These are phyloP conservation scores for Menidia menidia DNA, from an alignment of 2,797 vertebrate species.

Conservation along the genomic window DNA sequence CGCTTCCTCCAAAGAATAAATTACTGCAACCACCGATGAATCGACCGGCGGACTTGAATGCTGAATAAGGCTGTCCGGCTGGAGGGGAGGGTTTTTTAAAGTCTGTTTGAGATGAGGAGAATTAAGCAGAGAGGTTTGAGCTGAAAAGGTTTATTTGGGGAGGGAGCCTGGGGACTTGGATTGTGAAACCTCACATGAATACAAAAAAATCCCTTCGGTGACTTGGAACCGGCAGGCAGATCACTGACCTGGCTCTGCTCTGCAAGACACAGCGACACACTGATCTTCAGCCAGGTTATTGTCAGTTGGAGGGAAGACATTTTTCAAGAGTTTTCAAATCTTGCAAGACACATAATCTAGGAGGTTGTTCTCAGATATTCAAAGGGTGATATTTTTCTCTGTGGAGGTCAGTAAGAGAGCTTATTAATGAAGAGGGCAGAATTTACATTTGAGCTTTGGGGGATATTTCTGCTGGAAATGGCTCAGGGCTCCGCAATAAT, in stretches of 20 bases:
- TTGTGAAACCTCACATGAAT: slow-evolving; percentile 24
- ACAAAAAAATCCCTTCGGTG: slow-evolving; percentile 36
- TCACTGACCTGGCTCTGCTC: slow-evolving; percentile 33
- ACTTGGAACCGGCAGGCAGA: slow-evolving; percentile 33
- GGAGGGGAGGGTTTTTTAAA: slow-evolving; percentile 26
- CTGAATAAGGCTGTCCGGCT: slow-evolving; percentile 25
- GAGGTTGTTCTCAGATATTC: slow-evolving; percentile 20
- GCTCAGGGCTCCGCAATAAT: slow-evolving; percentile 49
- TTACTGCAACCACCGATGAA: slow-evolving; percentile 8
- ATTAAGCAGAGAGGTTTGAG: slow-evolving; percentile 27
- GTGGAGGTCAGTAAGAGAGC: slow-evolving; percentile 49
- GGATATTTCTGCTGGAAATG: slow-evolving; percentile 42
- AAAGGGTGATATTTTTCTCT: slow-evolving; percentile 30
- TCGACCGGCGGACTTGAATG: slow-evolving; percentile 23
- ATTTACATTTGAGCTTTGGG: slow-evolving; percentile 49
- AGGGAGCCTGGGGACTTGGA: slow-evolving; percentile 12
- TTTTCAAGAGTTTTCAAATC: slow-evolving; percentile 28
- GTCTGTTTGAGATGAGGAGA: slow-evolving; percentile 27
- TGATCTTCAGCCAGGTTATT: slow-evolving; percentile 32
- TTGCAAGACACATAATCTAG: slow-evolving; percentile 17
- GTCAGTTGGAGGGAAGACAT: slow-evolving; percentile 15
- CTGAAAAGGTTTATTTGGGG: slow-evolving; percentile 16
- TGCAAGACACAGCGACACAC: slow-evolving; percentile 24
- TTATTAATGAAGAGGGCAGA: slow-evolving; percentile 60
- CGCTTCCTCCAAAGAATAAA: slow-evolving; percentile 10